These are phyloP conservation scores for Tauraco erythrolophus DNA, from an alignment of 2,113 vertebrate genomes.

Conservation along the genomic window DNA sequence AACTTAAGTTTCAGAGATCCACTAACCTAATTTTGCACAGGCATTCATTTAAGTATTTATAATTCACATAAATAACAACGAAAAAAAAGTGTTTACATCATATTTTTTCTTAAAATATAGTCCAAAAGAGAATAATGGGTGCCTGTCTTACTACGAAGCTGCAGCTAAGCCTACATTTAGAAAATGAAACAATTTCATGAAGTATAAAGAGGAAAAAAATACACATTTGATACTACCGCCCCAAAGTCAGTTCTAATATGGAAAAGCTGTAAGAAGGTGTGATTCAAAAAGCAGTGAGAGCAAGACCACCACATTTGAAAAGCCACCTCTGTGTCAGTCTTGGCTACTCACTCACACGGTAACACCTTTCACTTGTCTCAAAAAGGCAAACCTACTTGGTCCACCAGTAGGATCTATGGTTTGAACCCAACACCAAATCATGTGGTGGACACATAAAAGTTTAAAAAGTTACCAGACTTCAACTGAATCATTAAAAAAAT, in stretches of 20 bases:
- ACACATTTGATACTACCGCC: accelerated
- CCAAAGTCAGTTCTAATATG: background rate
- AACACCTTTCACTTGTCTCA: background rate
- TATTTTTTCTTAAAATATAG: background rate
- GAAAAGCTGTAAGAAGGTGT: background rate
- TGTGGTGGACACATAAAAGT: accelerated
- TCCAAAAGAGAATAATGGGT: background rate
- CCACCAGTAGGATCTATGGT: background rate
- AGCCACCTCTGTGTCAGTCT: background rate
- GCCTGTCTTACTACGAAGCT: background rate
- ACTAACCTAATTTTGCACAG: background rate
- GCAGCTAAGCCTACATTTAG: background rate
- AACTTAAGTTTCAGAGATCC: background rate
- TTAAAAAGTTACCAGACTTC: background rate
- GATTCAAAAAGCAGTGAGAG: background rate
- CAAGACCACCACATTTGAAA: background rate
- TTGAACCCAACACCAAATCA: background rate
- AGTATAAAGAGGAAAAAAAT: background rate
- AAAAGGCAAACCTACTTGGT: accelerated
- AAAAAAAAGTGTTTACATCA: background rate
- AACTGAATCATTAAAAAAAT: background rate
- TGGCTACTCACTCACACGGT: accelerated
- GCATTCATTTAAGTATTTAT: background rate
- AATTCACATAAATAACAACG: background rate
- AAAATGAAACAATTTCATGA: background rate